Percentiles rank a stretch among this genome's conserved stretches.
Evolutionary conservation across 2,113 vertebrate species (phyloP).

Genomic region (Notothenia coriiceps): DNA sequence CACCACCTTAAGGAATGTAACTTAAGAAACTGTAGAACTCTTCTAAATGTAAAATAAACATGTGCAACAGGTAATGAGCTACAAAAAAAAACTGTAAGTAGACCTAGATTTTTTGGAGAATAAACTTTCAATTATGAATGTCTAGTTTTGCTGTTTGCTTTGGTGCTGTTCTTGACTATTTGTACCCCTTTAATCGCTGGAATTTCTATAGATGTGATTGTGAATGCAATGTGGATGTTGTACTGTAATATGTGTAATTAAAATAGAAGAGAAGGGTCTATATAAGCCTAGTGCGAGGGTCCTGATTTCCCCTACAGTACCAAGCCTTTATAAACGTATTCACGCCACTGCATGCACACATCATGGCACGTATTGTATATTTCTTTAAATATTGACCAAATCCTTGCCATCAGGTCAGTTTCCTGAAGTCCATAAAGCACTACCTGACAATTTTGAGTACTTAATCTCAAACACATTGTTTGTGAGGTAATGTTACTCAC

Average conservation of each 20-base stretch:
- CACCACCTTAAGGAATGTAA: neutral
- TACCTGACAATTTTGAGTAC: neutral
- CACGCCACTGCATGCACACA: neutral
- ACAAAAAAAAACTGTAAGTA: too few relatives aligned
- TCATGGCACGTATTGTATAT: neutral
- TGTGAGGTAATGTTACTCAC: constrained; percentile 68
- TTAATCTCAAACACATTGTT: neutral
- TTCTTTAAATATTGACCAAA: neutral
- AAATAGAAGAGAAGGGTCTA: neutral
- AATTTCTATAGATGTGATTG: neutral
- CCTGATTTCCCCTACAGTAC: neutral
- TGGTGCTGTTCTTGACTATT: neutral
- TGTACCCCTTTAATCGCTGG: neutral
- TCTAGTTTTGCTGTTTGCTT: neutral
- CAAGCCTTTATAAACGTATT: too few relatives aligned
- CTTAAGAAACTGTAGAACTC: neutral
- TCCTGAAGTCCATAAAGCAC: neutral
- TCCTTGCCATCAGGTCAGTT: too few relatives aligned
- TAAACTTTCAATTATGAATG: too few relatives aligned
- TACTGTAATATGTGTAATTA: neutral
- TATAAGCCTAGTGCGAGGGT: neutral
- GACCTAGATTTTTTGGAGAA: too few relatives aligned
- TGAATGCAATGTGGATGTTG: neutral
- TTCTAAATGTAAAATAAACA: too few relatives aligned
- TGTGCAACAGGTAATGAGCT: too few relatives aligned